phyloP scores from a whole-genome alignment of 2,113 vertebrate species.

The Thunnus thynnus region DNA sequence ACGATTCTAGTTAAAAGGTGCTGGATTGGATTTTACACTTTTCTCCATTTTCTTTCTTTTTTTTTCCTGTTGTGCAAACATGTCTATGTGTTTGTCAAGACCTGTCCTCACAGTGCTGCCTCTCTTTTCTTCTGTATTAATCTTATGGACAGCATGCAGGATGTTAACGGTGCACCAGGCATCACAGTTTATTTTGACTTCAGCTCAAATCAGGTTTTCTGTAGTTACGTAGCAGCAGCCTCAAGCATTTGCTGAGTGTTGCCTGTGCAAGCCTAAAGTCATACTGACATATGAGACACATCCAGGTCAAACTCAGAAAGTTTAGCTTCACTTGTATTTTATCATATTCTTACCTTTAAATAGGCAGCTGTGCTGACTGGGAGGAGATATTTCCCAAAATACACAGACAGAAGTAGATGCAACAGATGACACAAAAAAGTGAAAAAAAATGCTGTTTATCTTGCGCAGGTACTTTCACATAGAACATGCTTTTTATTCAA shows the following conservation, averaged over 20 bases:
- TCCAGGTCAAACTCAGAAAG: constrained; percentile 49
- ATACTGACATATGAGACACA: constrained; percentile 53
- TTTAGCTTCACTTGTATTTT: constrained; percentile 15
- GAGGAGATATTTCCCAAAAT: not conserved
- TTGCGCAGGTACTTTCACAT: not conserved
- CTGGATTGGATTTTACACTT: not conserved
- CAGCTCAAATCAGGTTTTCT: constrained; percentile 29
- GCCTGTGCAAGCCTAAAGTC: constrained; percentile 20
- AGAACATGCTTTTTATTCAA: not conserved
- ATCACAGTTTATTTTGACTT: constrained; percentile 31
- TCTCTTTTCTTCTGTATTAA: not conserved
- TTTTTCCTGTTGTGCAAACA: not conserved
- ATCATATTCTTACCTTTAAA: constrained; percentile 19
- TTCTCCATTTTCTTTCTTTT: not conserved
- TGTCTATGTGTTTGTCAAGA: not conserved
- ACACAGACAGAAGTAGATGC: constrained; percentile 2
- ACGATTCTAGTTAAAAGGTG: not conserved
- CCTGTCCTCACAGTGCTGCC: not conserved
- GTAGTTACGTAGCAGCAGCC: constrained; percentile 26
- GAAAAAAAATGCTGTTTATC: not conserved
- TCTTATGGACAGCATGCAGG: constrained; percentile 13
- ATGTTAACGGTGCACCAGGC: constrained; percentile 24
- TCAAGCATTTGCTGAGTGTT: constrained; percentile 31
- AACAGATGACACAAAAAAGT: not conserved
- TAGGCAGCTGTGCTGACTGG: not conserved